phyloP scores from a whole-genome alignment of 2,797 vertebrate species.

The Artibeus lituratus region DNA sequence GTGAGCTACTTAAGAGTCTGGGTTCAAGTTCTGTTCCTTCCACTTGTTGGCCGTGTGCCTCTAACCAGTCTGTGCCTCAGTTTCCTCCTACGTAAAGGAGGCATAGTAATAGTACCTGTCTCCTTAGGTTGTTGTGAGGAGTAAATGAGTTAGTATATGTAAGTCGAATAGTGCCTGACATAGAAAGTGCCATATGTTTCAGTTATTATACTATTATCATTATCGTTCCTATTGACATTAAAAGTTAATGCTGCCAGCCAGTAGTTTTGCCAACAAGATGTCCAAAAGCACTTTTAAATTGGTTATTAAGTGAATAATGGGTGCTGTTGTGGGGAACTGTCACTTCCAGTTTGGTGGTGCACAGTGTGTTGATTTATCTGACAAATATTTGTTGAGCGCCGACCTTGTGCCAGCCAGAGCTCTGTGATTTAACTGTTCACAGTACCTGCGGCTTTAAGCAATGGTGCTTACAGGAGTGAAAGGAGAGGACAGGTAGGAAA shows the following conservation, averaged over 20 bases:
- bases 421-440: not conserved
- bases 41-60: not conserved
- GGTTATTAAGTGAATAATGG: not conserved
- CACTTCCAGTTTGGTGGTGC: not conserved
- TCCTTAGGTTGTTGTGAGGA: not conserved
- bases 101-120: not conserved
- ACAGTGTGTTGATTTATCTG: not conserved
- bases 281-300: not conserved
- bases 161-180: not conserved
- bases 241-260: not conserved
- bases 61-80: not conserved
- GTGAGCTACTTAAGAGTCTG: not conserved
- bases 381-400: not conserved
- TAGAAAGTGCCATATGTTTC: not conserved
- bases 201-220: not conserved
- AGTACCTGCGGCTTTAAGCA: not conserved
- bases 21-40: not conserved
- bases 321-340: not conserved
- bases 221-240: not conserved
- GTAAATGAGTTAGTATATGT: not conserved
- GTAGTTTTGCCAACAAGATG: not conserved
- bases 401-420: not conserved
- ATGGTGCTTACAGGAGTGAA: not conserved
- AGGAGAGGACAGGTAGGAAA: not conserved
- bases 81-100: not conserved